These are phyloP conservation scores for Micropoecilia bifurca DNA, from an alignment of 2,797 vertebrate species.

Conservation along the genomic window DNA sequence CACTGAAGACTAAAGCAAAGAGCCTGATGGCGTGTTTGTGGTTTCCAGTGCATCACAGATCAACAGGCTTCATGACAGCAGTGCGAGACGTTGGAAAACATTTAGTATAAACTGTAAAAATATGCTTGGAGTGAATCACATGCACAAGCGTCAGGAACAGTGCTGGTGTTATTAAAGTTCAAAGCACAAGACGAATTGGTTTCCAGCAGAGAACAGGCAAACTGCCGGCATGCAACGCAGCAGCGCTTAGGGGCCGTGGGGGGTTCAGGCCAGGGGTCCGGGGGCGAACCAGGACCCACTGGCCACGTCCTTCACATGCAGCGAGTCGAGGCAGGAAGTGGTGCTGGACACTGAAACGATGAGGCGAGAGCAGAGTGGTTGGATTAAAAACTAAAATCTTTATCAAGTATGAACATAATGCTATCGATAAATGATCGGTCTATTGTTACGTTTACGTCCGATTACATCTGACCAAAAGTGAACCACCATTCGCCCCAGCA, in stretches of 20 bases:
- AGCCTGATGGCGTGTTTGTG: not conserved
- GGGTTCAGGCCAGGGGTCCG: not conserved
- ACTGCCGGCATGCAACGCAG: slow-evolving; percentile 4
- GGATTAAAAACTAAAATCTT: not conserved
- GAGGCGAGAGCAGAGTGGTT: not conserved
- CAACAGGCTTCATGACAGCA: not conserved
- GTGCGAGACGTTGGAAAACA: not conserved
- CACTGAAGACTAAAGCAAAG: not conserved
- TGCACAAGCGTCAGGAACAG: slow-evolving; percentile 4
- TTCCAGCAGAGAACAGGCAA: slow-evolving; percentile 8
- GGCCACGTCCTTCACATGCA: not conserved
- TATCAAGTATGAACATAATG: not conserved
- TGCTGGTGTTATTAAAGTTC: not conserved
- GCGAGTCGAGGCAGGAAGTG: not conserved
- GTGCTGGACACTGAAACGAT: not conserved
- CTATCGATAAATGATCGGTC: not conserved
- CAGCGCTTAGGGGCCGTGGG: not conserved
- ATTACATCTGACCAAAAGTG: slow-evolving; percentile 36
- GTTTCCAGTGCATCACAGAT: not conserved
- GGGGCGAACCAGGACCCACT: not conserved
- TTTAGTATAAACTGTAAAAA: slow-evolving; percentile 1
- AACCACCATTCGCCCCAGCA: slow-evolving; percentile 1
- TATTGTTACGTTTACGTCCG: slow-evolving; percentile 32
- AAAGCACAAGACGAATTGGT: slow-evolving; percentile 9
- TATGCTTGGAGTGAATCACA: slow-evolving; percentile 7